Evolutionary conservation across 2,888 invertebrate species (phyloP).

Genomic region (Melinaea menophilus): DNA sequence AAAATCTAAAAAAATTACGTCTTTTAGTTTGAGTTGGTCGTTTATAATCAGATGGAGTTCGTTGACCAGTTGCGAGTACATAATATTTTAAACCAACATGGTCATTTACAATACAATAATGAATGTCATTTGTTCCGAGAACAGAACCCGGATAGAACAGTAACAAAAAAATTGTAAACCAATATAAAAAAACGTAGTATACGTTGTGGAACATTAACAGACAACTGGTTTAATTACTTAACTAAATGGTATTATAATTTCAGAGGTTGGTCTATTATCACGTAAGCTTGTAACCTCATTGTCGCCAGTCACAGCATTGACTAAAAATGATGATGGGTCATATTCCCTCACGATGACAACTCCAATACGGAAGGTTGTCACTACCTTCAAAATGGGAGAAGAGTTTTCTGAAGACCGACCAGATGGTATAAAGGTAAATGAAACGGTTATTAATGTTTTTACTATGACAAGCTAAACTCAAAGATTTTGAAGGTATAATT

Average conservation of each 20-base stretch:
- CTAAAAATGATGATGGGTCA: slow-evolving; percentile 45
- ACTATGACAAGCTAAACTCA: not conserved
- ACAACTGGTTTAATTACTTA: too few species aligned
- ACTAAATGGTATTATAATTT: slow-evolving; percentile 12
- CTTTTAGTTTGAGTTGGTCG: too few species aligned
- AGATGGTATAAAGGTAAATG: slow-evolving; percentile 53
- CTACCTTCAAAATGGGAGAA: slow-evolving; percentile 49
- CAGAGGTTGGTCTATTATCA: slow-evolving; percentile 55
- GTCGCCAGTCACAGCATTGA: slow-evolving; percentile 43
- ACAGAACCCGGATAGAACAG: too few species aligned
- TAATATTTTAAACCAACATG: too few species aligned
- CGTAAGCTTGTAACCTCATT: slow-evolving; percentile 54
- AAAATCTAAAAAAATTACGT: too few species aligned
- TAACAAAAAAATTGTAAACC: not conserved
- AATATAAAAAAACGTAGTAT: not conserved
- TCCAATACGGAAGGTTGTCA: slow-evolving; percentile 42
- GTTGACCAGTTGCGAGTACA: too few species aligned
- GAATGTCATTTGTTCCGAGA: too few species aligned
- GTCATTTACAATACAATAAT: too few species aligned
- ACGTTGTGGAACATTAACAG: too few species aligned
- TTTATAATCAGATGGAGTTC: too few species aligned
- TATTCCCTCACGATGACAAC: slow-evolving; percentile 52
- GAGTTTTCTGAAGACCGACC: slow-evolving; percentile 57
- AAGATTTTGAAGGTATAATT: too few species aligned
- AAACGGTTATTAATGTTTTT: not conserved